Percentiles rank a stretch among this genome's conserved stretches.
Evolutionary conservation across 2,797 vertebrate genomes (phyloP).

Genomic region (Xyrichtys novacula): DNA sequence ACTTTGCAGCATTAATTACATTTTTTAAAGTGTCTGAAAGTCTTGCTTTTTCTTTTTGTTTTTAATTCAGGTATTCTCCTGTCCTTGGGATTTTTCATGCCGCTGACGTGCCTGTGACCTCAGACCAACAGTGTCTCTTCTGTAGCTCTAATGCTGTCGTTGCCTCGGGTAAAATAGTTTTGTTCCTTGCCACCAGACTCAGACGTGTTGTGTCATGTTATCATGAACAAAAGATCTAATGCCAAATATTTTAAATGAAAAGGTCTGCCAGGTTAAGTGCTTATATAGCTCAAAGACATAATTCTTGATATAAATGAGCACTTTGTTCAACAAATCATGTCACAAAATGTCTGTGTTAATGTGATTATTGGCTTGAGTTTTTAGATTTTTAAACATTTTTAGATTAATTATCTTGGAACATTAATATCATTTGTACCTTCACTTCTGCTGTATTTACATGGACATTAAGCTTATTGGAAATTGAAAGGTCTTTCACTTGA

Average conservation of each 20-base stretch:
- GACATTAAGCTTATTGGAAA: not conserved
- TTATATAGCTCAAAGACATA: not conserved
- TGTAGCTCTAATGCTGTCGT: not conserved
- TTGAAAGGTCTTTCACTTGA: not conserved
- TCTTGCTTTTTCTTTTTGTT: no score
- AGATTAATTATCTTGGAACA: no score
- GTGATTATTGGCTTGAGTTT: no score
- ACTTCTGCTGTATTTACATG: not conserved
- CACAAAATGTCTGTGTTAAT: no score
- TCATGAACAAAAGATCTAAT: not conserved
- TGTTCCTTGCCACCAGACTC: not conserved
- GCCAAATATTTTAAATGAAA: not conserved
- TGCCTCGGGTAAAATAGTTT: not conserved
- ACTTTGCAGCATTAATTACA: no score
- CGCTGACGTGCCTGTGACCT: not conserved
- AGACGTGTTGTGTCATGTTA: constrained; percentile 6
- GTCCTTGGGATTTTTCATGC: not conserved
- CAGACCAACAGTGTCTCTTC: not conserved
- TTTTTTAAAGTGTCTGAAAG: no score
- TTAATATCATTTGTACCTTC: not conserved
- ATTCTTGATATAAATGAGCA: not conserved
- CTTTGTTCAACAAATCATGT: not conserved
- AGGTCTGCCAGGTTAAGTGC: not conserved
- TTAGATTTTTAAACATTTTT: no score
- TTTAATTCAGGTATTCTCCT: not conserved